A percentile compares a stretch with the other conserved stretches of the same genome.
phyloP scores from a whole-genome alignment of 2,113 vertebrate species.

The Scartelaos histophorus region DNA sequence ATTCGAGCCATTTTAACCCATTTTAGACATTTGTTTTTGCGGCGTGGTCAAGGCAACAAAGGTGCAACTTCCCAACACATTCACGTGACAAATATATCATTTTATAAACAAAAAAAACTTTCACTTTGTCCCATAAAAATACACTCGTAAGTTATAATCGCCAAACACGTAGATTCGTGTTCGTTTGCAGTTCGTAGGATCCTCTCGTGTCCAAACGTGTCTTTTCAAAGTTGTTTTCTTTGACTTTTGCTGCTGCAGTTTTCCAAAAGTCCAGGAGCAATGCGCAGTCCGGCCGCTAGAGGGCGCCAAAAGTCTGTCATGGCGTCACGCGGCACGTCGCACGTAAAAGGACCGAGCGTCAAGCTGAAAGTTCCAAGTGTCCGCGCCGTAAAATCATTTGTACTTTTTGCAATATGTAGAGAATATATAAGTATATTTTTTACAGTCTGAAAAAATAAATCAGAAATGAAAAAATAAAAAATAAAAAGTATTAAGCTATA shows the following conservation, averaged over 20 bases:
- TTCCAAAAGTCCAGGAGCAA: background rate
- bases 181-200: background rate
- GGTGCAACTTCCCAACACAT: slow-evolving; percentile 42
- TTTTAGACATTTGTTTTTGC: background rate
- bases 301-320: background rate
- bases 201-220: background rate
- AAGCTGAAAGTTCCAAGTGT: background rate
- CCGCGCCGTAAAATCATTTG: background rate
- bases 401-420: background rate
- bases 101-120: slow-evolving; percentile 12
- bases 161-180: background rate
- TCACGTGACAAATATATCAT: slow-evolving; percentile 33
- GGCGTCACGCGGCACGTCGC: no score
- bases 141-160: background rate
- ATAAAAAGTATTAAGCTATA: background rate
- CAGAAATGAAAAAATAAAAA: background rate
- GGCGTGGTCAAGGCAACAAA: slow-evolving; percentile 19
- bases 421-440: background rate
- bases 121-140: slow-evolving; percentile 5
- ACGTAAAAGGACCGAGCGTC: background rate
- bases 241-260: background rate
- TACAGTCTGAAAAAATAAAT: no score
- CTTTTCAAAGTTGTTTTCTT: background rate
- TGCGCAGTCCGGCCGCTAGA: background rate
- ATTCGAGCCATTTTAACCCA: background rate